Evolutionary conservation across 2,888 invertebrate species (phyloP).

Genomic region (Ectemnius cavifrons): DNA sequence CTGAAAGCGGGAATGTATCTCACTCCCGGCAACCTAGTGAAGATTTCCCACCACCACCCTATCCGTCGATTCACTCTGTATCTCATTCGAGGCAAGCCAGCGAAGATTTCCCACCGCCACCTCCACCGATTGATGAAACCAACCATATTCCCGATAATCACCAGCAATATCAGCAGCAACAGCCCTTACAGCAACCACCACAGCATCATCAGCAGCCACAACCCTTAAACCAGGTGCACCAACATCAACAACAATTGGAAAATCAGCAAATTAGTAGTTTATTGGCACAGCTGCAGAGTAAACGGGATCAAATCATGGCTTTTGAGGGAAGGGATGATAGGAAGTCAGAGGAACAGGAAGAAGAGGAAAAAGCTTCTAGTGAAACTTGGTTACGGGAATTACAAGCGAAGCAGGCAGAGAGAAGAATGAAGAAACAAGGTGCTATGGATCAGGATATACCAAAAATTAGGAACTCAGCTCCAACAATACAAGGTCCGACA

Average conservation of each 20-base stretch:
- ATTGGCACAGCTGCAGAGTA: constrained; percentile 73
- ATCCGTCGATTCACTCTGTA: constrained; percentile 87
- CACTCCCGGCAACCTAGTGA: constrained; percentile 80
- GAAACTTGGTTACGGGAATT: constrained; percentile 88
- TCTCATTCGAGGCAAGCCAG: constrained; percentile 92
- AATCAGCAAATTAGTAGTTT: constrained; percentile 72
- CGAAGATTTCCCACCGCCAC: constrained; percentile 94
- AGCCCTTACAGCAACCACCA: constrained; percentile 37
- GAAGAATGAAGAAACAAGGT: constrained; percentile 79
- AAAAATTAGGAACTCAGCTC: constrained; percentile 57
- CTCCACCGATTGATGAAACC: constrained; percentile 85
- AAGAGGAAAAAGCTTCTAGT: constrained; percentile 75
- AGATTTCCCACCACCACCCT: constrained; percentile 84
- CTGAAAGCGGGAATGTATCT: constrained; percentile 76
- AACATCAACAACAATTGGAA: constrained; percentile 66
- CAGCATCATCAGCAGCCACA: constrained; percentile 39
- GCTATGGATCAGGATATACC: constrained; percentile 71
- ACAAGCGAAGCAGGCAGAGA: constrained; percentile 87
- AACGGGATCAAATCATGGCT: constrained; percentile 77
- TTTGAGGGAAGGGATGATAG: constrained; percentile 67
- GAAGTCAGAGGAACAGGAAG: constrained; percentile 58
- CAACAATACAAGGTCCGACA: constrained; percentile 55
- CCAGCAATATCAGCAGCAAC: constrained; percentile 41
- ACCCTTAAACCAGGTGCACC: constrained; percentile 40
- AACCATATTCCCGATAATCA: constrained; percentile 37